phyloP scores from a whole-genome alignment of 1,140 invertebrate genomes.

The Ceratina japonica region DNA sequence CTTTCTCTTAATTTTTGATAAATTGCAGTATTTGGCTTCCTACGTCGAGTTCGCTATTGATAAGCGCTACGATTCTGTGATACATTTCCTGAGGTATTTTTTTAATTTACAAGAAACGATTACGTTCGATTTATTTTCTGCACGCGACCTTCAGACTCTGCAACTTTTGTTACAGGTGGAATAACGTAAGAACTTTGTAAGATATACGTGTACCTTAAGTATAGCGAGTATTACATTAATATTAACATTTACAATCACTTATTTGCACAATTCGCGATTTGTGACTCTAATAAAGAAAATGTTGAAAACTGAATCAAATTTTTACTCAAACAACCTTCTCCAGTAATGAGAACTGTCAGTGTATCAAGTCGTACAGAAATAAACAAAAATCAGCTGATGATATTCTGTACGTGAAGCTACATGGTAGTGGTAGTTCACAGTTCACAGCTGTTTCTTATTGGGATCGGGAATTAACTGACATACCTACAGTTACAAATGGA shows the following conservation, averaged over 20 bases:
- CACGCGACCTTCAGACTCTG: too few species aligned
- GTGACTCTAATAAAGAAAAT: constrained; percentile 44
- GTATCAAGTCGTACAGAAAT: not conserved
- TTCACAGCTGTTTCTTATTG: not conserved
- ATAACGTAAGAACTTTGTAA: constrained; percentile 46
- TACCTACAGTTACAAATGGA: constrained; percentile 46
- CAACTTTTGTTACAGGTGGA: not conserved
- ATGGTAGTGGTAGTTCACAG: not conserved
- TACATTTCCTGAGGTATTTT: not conserved
- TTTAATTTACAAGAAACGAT: not conserved
- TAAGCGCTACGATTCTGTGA: not conserved
- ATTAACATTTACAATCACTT: constrained; percentile 47
- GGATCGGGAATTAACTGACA: not conserved
- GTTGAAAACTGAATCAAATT: constrained; percentile 3
- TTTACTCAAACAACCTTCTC: not conserved
- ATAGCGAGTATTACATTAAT: constrained; percentile 49
- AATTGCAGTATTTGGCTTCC: too few species aligned
- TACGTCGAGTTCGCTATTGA: too few species aligned
- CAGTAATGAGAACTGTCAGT: too few species aligned
- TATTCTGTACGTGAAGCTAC: not conserved
- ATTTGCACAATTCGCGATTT: constrained; percentile 39
- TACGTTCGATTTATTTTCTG: too few species aligned
- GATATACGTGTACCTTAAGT: constrained; percentile 56
- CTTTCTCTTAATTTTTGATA: too few species aligned
- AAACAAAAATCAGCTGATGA: not conserved